Evolutionary conservation across 2,888 invertebrate species (phyloP), one percentile per base, ranked within the genome.

Genomic region (Ligdia adustata): DNA sequence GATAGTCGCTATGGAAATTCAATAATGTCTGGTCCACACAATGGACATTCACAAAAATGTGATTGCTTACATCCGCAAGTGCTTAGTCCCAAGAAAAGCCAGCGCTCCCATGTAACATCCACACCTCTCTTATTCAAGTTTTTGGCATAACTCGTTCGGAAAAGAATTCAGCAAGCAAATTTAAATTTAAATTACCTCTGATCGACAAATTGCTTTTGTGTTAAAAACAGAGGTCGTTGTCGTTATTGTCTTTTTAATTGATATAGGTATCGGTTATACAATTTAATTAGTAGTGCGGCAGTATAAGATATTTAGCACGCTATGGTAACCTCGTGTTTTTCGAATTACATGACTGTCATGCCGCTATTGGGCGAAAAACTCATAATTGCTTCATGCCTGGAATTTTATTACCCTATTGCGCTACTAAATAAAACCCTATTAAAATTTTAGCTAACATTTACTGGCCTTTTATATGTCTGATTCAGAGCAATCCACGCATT

Each of bases 1-100:
- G 69, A 79, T 74, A 71, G 67, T 68, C 66, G 60, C 63, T 74
- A 69, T 75, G 65, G 74, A 79, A 79, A 79, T 80, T 79, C 74
- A 75, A 84, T 82, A 78, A 71, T 62, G 84, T 80, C 82, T 83
- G 77, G 72, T 56, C 53, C 59, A 64, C 61, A 78, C 68, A 79
- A 75, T 75, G 57, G 55, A 55, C 56, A 55, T 64, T 61, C 60
- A 64, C 55, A 60, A 55, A 55, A 35, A 52, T 38, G 42, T 48
- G 44, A 56, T 46, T 44, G 37, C 40, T 9, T 22, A 37, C 43
- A 46, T 41, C 38, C 46, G 29, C 32, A 15, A 39, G 24, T 35
- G 31, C 22, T 32, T 9, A 15, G 15, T 34, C 16, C 15, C 33
- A 37, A 33, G 32, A 45, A 48, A 38, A 9, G 26, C 9, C 34